These are phyloP conservation scores for Epistrophe eligans DNA, from an alignment of 2,888 invertebrate species.

Conservation along the genomic window DNA sequence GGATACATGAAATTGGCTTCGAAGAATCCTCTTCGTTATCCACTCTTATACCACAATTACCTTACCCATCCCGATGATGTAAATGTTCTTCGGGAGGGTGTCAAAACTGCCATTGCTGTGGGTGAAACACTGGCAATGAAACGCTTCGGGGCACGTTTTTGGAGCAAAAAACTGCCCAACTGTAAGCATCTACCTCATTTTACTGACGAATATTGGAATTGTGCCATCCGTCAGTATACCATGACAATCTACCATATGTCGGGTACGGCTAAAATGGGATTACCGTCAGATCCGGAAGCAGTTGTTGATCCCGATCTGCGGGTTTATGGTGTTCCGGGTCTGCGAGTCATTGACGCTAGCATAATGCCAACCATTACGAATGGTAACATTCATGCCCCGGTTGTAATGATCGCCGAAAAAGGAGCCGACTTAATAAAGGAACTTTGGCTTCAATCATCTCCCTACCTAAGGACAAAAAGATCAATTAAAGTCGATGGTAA, in stretches of 20 bases:
- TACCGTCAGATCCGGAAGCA: conserved; percentile 89
- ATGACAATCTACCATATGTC: conserved; percentile 95
- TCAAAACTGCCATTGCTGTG: conserved; percentile 92
- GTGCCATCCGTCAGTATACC: conserved; percentile 92
- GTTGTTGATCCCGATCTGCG: conserved; percentile 91
- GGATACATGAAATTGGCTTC: conserved; percentile 91
- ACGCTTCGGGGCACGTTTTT: conserved; percentile 91
- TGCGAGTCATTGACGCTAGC: conserved; percentile 94
- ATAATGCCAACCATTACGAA: conserved; percentile 95
- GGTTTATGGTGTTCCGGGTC: conserved; percentile 90
- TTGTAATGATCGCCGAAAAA: conserved; percentile 94
- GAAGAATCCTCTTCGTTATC: conserved; percentile 90
- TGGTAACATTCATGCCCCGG: conserved; percentile 94
- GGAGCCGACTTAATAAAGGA: conserved; percentile 92
- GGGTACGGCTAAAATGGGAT: conserved; percentile 94
- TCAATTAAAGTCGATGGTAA: conserved; percentile 32
- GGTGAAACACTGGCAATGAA: conserved; percentile 92
- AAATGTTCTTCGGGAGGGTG: conserved; percentile 92
- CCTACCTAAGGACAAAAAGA: conserved; percentile 56
- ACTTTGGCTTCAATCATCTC: conserved; percentile 85
- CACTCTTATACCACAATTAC: conserved; percentile 96
- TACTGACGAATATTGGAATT: conserved; percentile 95
- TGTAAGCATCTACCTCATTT: conserved; percentile 91
- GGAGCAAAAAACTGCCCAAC: conserved; percentile 90
- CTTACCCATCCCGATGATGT: conserved; percentile 94